A percentile compares a stretch with the other conserved stretches of the same genome.
Conservation (phyloP, 2,797 vertebrate genomes). For the Eulemur coronatus region DNA sequence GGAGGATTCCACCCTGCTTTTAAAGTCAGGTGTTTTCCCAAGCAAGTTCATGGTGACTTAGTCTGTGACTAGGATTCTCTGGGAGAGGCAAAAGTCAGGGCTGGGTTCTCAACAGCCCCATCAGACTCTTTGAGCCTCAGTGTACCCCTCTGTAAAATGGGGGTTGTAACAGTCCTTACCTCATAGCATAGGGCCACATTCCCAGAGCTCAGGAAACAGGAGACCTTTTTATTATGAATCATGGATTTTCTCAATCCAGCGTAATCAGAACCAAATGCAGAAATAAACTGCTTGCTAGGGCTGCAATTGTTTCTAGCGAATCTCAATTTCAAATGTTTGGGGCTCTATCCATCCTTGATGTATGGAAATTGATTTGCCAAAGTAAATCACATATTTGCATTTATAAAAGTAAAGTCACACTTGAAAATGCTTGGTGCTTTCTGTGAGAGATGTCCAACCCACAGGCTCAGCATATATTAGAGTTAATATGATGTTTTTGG, state of each 20-base stretch:
- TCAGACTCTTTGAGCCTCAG: background rate
- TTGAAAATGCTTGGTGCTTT: slow-evolving; percentile 5
- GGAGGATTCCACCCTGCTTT: background rate
- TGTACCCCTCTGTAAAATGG: background rate
- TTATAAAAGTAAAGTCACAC: background rate
- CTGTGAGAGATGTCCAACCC: background rate
- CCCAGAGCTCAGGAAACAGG: background rate
- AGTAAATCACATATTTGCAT: background rate
- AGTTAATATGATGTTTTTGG: background rate
- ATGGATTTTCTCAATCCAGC: background rate
- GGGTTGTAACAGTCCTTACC: background rate
- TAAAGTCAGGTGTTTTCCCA: background rate
- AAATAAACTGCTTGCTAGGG: background rate
- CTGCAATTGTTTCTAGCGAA: background rate
- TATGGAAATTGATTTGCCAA: background rate
- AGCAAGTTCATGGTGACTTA: background rate
- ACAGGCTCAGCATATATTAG: background rate
- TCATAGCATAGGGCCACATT: background rate
- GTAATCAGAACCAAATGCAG: background rate
- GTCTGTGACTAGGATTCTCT: background rate
- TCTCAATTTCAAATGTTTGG: background rate
- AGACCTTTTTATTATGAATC: background rate
- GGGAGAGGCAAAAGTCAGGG: background rate
- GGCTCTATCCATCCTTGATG: background rate
- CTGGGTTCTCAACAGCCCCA: background rate